phyloP scores from a whole-genome alignment of 2,797 vertebrate species.

The Catamblyrhynchus diadema region DNA sequence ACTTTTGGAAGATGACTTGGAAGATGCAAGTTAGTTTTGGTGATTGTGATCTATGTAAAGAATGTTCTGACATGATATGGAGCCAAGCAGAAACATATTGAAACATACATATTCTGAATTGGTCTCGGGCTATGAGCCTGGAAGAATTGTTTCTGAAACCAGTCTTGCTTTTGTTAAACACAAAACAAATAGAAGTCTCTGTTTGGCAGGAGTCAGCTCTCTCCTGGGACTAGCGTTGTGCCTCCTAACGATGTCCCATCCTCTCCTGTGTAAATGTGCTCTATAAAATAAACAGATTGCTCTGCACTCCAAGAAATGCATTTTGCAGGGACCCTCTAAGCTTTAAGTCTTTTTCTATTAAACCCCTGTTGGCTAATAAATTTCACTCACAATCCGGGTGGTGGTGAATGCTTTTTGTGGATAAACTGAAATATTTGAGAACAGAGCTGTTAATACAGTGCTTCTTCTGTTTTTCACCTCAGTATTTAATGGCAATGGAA shows the following conservation, averaged over 20 bases:
- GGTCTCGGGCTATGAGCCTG: not conserved
- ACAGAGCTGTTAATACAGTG: not conserved
- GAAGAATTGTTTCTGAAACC: not conserved
- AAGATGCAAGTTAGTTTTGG: not conserved
- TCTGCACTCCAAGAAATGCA: not conserved
- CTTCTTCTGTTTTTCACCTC: not conserved
- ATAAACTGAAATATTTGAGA: slow-evolving; percentile 1
- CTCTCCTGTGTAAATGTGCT: not conserved
- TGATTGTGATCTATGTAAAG: not conserved
- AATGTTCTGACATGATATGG: not conserved
- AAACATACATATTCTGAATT: not conserved
- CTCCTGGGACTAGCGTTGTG: not conserved
- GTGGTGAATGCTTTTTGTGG: not conserved
- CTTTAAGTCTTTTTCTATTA: not conserved
- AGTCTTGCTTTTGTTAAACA: not conserved
- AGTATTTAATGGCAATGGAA: not conserved
- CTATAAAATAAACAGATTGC: slow-evolving; percentile 23
- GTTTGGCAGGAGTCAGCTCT: not conserved
- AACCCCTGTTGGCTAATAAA: slow-evolving; percentile 8
- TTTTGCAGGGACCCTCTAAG: not conserved
- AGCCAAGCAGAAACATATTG: not conserved
- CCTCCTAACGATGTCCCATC: not conserved
- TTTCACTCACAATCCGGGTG: not conserved
- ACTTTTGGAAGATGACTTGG: not conserved
- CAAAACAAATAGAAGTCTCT: not conserved